Conservation (phyloP, 2,888 invertebrate species). For the Entomobrya multifasciata region DNA sequence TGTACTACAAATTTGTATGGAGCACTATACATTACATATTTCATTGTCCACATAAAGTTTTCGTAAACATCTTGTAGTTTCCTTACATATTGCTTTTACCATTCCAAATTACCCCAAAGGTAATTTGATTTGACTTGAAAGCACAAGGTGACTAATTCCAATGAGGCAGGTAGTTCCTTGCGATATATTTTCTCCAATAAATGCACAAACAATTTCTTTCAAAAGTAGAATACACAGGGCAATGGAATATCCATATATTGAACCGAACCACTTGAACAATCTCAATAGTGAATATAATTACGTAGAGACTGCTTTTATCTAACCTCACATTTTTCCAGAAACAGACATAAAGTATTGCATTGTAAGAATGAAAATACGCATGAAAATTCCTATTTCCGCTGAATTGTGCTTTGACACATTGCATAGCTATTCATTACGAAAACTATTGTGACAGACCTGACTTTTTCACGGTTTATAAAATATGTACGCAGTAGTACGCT, state of each 20-base stretch:
- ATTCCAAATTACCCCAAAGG: neutral
- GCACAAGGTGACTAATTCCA: conserved; percentile 31
- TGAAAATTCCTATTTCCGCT: conserved; percentile 7
- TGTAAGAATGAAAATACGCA: neutral
- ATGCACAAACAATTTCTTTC: too few species aligned
- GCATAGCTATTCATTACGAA: neutral
- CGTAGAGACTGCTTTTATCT: too few species aligned
- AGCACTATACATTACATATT: too few species aligned
- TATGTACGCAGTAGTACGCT: conserved; percentile 4
- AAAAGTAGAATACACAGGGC: neutral
- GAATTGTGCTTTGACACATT: too few species aligned
- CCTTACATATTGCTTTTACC: too few species aligned
- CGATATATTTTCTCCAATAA: too few species aligned
- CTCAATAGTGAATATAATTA: too few species aligned
- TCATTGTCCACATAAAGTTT: too few species aligned
- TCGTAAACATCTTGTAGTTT: too few species aligned
- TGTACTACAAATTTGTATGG: too few species aligned
- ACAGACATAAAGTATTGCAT: conserved; percentile 4
- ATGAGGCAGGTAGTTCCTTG: neutral
- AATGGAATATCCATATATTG: neutral
- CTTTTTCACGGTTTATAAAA: neutral
- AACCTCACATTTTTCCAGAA: neutral
- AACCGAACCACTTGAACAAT: too few species aligned
- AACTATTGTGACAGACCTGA: conserved; percentile 38
- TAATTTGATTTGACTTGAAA: neutral